phyloP scores from a whole-genome alignment of 2,888 invertebrate genomes.

The Melangyna quadrimaculata region DNA sequence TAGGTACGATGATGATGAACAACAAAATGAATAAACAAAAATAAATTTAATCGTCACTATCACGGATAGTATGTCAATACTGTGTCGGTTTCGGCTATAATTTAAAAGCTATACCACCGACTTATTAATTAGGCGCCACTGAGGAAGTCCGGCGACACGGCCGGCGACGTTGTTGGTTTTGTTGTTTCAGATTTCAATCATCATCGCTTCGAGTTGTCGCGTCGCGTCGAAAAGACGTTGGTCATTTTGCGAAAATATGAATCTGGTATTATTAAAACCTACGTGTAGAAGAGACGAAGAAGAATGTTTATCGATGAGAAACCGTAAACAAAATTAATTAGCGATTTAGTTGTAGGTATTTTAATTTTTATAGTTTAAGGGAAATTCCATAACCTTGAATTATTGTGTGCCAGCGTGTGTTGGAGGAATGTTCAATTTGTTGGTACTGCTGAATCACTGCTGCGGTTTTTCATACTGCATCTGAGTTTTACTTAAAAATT shows the following conservation, averaged over 20 bases:
- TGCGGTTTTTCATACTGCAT: neutral
- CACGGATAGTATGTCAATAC: neutral
- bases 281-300: neutral
- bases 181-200: neutral
- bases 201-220: too few relatives aligned
- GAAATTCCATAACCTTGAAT: constrained; percentile 8
- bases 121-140: constrained; percentile 16
- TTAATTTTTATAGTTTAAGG: constrained; percentile 8
- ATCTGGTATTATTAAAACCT: neutral
- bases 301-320: constrained; percentile 8
- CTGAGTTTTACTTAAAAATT: neutral
- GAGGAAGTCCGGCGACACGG: neutral
- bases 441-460: neutral
- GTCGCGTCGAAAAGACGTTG: too few relatives aligned
- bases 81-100: neutral
- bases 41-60: neutral
- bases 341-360: neutral
- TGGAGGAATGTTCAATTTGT: neutral
- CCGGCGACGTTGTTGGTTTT: neutral
- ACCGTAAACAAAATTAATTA: constrained; percentile 24
- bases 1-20: neutral
- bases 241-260: neutral
- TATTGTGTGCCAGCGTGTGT: neutral
- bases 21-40: neutral
- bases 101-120: neutral